Conservation (phyloP, 1,140 invertebrate species). For the Paraescarpia echinospica region DNA sequence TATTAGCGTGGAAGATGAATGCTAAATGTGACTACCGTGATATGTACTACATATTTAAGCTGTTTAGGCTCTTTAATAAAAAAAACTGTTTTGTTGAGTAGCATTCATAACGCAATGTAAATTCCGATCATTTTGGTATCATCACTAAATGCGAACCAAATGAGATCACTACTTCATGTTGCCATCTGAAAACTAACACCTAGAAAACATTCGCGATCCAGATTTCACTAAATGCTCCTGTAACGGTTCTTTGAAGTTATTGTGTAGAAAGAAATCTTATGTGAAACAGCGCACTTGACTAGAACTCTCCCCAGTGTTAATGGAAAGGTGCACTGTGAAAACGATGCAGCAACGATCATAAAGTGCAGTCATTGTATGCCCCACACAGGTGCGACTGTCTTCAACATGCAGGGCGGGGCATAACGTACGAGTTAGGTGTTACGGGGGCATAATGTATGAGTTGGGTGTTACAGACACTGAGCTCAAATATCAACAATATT, state of each 20-base stretch:
- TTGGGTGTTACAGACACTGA: not conserved
- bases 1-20: not conserved
- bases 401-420: not conserved
- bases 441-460: not conserved
- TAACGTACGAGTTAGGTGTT: not conserved
- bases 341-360: not conserved
- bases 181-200: not conserved
- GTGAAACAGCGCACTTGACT: not conserved
- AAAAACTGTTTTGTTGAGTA: not conserved
- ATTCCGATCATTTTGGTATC: not conserved
- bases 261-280: not conserved
- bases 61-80: not conserved
- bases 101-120: not conserved
- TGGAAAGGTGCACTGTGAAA: not conserved
- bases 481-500: not conserved
- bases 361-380: not conserved
- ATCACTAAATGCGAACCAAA: not conserved
- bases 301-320: not conserved
- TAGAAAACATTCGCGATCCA: not conserved
- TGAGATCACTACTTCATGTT: not conserved
- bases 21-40: not conserved
- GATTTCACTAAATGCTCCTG: not conserved
- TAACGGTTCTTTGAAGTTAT: not conserved
- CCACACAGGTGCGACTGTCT: not conserved
- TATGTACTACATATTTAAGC: not conserved